Base-by-base conservation (phyloP, 2,888 invertebrate species). In the Caenorhabditis drosophilae region DNA sequence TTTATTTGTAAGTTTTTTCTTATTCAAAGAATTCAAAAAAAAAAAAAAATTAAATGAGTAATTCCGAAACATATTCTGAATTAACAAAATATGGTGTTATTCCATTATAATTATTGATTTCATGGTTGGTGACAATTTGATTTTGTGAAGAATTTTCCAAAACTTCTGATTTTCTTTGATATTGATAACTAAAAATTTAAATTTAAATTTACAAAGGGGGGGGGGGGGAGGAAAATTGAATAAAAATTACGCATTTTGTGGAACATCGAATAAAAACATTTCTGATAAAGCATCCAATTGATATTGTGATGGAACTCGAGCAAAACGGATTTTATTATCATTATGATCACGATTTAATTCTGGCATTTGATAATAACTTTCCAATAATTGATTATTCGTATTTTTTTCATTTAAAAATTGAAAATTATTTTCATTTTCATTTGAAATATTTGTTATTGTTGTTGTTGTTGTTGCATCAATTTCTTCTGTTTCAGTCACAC, bases 251-350 rank as follows among this genome's bases (percentile, higher is more conserved):
- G n/a, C 25, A 27, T 27, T 22, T 26, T 60, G 59, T n/a, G 67
- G 70, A n/a, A 67, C 60, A 53, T 71, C 70, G 22, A 58, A 67
- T 31, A 64, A 38, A 45, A 67, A 71, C 58, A 64, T 61, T 31
- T 71, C 70, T n/a, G 64, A 64, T 15, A 71, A 55, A 26, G 51
- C 58, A 42, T 71, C 70, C 25, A 71, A 45, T 36, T 71, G 67
- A 49, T 71, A 71, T 48, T 71, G 70, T 42, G 67, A 67, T 16
- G 70, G 70, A 23, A 71, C 64, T 23, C 64, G 54, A 2, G 64
- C 49, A 45, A 71, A 20, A 38, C 70, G 57, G n/a, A 60, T 52
- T n/a, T 34, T 41, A 18, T 42, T 45, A 4, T 59, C 61, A n/a
- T 52, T 53, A 3, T 54, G 60, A 36, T 67, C 67, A 31, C 44